Conservation (phyloP, 2,113 vertebrate species). For the Ramphastos sulfuratus region DNA sequence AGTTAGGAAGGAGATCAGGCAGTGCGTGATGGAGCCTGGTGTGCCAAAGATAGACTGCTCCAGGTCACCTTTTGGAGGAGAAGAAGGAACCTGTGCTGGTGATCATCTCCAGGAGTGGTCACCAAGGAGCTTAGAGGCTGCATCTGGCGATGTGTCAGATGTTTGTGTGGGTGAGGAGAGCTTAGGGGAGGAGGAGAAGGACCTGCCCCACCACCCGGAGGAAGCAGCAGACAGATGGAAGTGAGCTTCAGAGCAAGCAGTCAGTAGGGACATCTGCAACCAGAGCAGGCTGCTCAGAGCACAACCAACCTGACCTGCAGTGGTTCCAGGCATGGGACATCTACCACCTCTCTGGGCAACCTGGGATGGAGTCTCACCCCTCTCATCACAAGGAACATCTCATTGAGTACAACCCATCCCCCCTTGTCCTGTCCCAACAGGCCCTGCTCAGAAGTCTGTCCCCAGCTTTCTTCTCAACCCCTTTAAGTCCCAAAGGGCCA, state of each 20-base stretch:
- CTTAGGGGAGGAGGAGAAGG: not conserved
- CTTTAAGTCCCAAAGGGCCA: no score
- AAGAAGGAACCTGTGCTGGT: not conserved
- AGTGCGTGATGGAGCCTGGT: not conserved
- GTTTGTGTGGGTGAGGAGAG: fast-evolving
- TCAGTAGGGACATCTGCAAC: no score
- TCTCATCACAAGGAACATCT: no score
- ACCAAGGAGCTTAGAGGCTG: not conserved
- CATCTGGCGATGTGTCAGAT: not conserved
- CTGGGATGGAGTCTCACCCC: no score
- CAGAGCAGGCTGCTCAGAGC: no score
- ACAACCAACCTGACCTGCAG: no score
- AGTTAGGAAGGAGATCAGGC: not conserved
- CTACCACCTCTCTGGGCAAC: no score
- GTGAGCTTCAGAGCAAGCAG: not conserved
- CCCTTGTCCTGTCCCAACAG: no score
- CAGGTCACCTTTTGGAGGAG: not conserved
- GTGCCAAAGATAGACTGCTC: not conserved
- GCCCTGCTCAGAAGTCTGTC: no score
- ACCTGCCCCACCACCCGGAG: not conserved
- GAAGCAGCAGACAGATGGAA: not conserved
- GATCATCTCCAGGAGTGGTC: not conserved
- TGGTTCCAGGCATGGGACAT: no score
- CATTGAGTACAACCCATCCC: no score
- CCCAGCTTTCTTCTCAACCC: no score